Conservation (phyloP, 2,113 vertebrate species). For the Bothrops jararaca region DNA sequence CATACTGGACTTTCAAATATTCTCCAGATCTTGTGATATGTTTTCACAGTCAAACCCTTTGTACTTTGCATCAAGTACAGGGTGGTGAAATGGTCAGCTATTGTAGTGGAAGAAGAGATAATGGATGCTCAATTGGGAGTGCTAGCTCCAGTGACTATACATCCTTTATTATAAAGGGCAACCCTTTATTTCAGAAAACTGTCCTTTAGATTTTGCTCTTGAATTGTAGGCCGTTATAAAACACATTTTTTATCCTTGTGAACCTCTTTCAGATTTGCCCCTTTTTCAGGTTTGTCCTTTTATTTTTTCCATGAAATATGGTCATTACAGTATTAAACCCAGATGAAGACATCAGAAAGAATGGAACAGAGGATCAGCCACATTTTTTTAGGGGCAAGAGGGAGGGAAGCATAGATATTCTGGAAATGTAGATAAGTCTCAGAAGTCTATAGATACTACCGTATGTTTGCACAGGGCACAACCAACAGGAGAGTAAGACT, state of each 20-base stretch:
- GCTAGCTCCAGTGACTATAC: neutral
- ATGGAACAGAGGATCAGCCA: neutral
- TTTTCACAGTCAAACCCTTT: neutral
- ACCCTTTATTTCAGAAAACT: neutral
- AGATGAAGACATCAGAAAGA: neutral
- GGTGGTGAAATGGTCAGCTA: too few relatives aligned
- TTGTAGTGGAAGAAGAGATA: neutral
- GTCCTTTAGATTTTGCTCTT: neutral
- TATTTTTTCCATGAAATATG: neutral
- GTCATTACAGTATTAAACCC: neutral
- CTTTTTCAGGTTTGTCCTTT: neutral
- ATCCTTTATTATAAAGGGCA: neutral
- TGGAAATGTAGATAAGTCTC: neutral
- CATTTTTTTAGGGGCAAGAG: neutral
- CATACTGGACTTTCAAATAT: neutral
- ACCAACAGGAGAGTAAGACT: neutral
- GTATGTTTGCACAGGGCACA: neutral
- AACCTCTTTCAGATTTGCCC: neutral
- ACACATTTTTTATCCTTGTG: neutral
- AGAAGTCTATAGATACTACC: neutral
- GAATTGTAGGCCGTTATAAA: neutral
- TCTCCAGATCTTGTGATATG: neutral
- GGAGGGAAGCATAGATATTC: neutral
- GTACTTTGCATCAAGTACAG: neutral
- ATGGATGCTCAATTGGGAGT: neutral